Base-by-base conservation (phyloP, 2,797 vertebrate genomes). In the Coendou prehensilis region DNA sequence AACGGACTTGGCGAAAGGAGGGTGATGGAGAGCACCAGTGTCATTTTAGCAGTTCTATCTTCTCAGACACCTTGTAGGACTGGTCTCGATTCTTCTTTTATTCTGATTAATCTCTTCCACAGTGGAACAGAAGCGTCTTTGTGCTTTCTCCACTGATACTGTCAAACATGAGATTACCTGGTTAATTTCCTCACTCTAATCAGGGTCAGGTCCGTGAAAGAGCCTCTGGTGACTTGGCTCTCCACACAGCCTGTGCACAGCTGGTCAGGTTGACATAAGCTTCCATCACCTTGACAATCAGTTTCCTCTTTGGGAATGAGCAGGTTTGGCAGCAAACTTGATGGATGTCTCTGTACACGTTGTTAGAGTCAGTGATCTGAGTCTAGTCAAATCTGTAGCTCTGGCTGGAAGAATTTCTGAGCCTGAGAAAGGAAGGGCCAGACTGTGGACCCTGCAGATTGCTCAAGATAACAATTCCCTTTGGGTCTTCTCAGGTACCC, bases 191-290 rank as follows among this genome's bases (percentile, higher is more conserved):
- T 86, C 71, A 84, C 61, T 75, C 7, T 45, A 59, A 57, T 50
- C 59, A 84, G 80, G 28, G 33, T 45, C 33, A 94, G 88, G 56
- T n/a, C 41, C 59, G 6, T 3, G 9, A 78, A 73, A 87, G 37
- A 95, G 67, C 82, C 61, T 92, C 82, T 9, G 59, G 71, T 90
- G 71, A 76, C 90, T 94, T 89, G 47, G 52, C 89, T 75, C 7
- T 96, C 61, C 13, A 1, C 22, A 14, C 4, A 87, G 76, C 56
- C 93, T 96, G 85, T 80, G 87, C 63, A 4, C 37, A 89, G 56
- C 84, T 97, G 96, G 95, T 94, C 95, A 97, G 91, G 91, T 59
- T 94, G 82, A 97, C 97, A 93, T 1, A 14, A 91, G 54, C 18
- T 20, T 76, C 84, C 76, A 93, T 96, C 5, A 57, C n/a, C 56